Conservation (phyloP, 1,140 invertebrate species). For the Amyelois transitella region DNA sequence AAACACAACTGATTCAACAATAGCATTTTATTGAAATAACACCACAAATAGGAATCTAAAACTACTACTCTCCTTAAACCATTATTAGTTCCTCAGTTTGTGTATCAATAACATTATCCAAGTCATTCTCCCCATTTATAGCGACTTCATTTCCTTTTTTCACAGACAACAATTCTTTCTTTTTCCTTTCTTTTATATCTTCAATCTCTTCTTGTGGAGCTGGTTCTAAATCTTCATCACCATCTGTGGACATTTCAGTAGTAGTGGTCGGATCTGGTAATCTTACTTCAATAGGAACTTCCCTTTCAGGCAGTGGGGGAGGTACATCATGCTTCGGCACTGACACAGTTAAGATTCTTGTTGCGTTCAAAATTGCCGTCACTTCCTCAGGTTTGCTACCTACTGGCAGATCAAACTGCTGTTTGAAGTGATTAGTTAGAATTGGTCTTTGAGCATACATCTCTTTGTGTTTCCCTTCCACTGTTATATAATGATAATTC, state of each 20-base stretch:
- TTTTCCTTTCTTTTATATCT: slow-evolving; percentile 20
- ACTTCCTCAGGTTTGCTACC: slow-evolving; percentile 72
- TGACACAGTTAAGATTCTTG: slow-evolving; percentile 77
- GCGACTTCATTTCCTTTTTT: slow-evolving; percentile 58
- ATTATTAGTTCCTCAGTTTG: slow-evolving; percentile 39
- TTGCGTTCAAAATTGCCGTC: slow-evolving; percentile 76
- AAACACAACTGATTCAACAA: no score
- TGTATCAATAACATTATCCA: slow-evolving; percentile 55
- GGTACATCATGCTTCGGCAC: slow-evolving; percentile 74
- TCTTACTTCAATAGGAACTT: slow-evolving; percentile 54
- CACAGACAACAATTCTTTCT: slow-evolving; percentile 59
- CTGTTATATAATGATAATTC: slow-evolving; percentile 79
- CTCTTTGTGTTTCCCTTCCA: slow-evolving; percentile 82
- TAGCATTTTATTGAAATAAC: no score
- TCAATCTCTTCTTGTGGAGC: slow-evolving; percentile 3
- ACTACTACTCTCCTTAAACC: no score
- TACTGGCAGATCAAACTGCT: slow-evolving; percentile 78
- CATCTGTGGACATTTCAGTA: not conserved
- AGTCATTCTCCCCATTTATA: slow-evolving; percentile 50
- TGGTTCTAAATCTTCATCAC: no score
- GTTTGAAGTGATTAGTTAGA: slow-evolving; percentile 80
- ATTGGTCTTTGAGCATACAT: slow-evolving; percentile 79
- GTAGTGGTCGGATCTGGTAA: slow-evolving; percentile 16
- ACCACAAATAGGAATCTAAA: no score
- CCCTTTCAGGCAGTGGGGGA: slow-evolving; percentile 51